Conservation (phyloP, 2,797 vertebrate species). For the Syngnathus acus region DNA sequence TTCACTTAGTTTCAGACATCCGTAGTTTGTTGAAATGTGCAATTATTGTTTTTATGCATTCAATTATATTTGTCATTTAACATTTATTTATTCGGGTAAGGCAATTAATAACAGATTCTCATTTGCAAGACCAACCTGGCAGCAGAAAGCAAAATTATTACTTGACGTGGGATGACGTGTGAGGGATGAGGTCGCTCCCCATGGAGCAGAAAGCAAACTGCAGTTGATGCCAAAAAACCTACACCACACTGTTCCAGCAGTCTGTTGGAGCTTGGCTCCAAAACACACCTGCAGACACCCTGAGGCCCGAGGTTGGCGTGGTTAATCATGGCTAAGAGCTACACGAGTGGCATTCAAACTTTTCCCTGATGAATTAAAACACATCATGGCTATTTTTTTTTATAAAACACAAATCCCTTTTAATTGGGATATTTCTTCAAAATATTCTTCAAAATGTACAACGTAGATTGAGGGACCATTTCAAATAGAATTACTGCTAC, state of each 20-base stretch:
- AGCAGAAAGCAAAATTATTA: neutral
- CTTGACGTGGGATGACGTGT: constrained; percentile 10
- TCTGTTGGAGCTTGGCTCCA: constrained; percentile 71
- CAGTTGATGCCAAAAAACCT: constrained; percentile 65
- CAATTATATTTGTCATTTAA: neutral
- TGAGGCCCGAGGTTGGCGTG: constrained; percentile 40
- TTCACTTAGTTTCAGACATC: neutral
- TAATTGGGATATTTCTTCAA: neutral
- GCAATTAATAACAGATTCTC: neutral
- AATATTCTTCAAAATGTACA: neutral
- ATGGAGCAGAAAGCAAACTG: constrained; percentile 52
- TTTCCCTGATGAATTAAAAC: constrained; percentile 18
- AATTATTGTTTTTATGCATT: neutral
- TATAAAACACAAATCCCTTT: too few relatives aligned
- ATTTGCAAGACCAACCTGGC: neutral
- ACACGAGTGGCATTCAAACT: constrained; percentile 36
- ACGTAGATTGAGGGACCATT: constrained; percentile 21
- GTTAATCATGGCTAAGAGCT: constrained; percentile 56
- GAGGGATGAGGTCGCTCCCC: constrained; percentile 56
- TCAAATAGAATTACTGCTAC: constrained; percentile 61
- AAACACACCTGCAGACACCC: constrained; percentile 63
- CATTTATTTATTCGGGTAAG: neutral
- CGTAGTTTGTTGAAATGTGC: neutral
- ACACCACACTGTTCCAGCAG: constrained; percentile 73
- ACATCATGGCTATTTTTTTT: neutral